These are phyloP conservation scores for Probaryconus sp. DNA, from an alignment of 1,140 invertebrate genomes.

Conservation along the genomic window DNA sequence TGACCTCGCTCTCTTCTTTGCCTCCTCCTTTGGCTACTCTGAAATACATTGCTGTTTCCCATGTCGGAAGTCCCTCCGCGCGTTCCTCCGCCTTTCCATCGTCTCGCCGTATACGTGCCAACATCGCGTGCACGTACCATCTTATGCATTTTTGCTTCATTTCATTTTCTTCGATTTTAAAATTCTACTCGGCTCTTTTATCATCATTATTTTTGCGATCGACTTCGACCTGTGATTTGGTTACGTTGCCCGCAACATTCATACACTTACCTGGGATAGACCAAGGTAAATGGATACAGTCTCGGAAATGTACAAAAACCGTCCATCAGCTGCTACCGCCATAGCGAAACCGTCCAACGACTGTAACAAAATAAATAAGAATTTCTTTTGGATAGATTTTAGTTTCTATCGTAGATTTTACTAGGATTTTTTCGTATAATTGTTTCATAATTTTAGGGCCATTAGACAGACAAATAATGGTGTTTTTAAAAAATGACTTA, in stretches of 20 bases:
- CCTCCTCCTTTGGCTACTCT: conserved; percentile 60
- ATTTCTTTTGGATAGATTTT: conserved; percentile 5
- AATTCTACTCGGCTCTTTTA: conserved; percentile 18
- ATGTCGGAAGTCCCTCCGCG: conserved; percentile 42
- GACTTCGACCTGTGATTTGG: conserved; percentile 36
- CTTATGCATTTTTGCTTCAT: conserved; percentile 58
- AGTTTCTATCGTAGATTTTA: no score
- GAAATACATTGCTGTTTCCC: conserved; percentile 45
- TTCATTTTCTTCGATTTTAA: conserved; percentile 13
- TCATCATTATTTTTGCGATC: conserved; percentile 30
- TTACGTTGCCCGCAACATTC: conserved; percentile 30
- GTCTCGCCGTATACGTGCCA: conserved; percentile 54
- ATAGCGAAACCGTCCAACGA: conserved; percentile 97
- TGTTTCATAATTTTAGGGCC: no score
- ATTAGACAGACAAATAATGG: no score
- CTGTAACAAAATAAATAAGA: conserved; percentile 80
- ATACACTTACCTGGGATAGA: conserved; percentile 92
- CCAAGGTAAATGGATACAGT: conserved; percentile 99
- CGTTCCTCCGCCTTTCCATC: conserved; percentile 34
- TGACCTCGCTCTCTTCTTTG: conserved; percentile 69
- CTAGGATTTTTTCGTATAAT: no score
- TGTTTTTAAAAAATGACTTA: no score
- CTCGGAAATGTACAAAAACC: conserved; percentile 99
- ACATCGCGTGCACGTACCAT: conserved; percentile 56
- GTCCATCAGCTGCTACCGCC: conserved; percentile 94